These are phyloP conservation scores for Drosophila neocordata DNA, from an alignment of 1,140 invertebrate genomes.

Conservation along the genomic window DNA sequence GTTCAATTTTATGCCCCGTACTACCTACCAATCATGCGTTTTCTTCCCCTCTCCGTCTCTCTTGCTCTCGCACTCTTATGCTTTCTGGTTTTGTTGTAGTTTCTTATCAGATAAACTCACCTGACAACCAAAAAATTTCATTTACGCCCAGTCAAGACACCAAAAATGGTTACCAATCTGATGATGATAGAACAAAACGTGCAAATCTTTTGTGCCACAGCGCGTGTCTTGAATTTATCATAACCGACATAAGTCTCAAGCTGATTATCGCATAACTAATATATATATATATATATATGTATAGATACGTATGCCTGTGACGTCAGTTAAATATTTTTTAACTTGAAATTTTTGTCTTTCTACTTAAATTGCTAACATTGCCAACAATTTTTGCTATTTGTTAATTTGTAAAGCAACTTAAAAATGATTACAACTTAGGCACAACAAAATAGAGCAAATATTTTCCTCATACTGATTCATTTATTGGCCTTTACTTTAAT, in stretches of 20 bases:
- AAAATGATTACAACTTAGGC: background rate
- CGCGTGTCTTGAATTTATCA: constrained; percentile 74
- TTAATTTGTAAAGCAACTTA: background rate
- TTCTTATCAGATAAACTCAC: constrained; percentile 29
- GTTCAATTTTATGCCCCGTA: constrained; percentile 28
- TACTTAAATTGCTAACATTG: constrained; percentile 38
- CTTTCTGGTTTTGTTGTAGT: constrained; percentile 13
- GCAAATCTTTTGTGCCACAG: constrained; percentile 47
- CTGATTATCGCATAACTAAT: constrained; percentile 60
- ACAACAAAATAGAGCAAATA: background rate
- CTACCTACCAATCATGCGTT: constrained; percentile 4
- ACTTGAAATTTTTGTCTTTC: constrained; percentile 31
- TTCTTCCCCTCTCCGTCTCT: background rate
- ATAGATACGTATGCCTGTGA: constrained; percentile 55
- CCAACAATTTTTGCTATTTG: constrained; percentile 34
- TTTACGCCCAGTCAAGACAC: constrained; percentile 8
- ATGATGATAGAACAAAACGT: constrained; percentile 50
- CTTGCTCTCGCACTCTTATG: constrained; percentile 16
- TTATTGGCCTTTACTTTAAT: background rate
- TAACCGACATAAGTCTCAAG: constrained; percentile 20
- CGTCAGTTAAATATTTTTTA: constrained; percentile 54
- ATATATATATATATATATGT: no score
- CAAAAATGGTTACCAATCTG: constrained; percentile 50
- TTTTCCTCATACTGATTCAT: background rate
- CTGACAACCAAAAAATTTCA: constrained; percentile 1